Percentiles rank a stretch among this genome's conserved stretches.
Conservation (phyloP, 2,797 vertebrate species). For the Malacoraja senta region DNA sequence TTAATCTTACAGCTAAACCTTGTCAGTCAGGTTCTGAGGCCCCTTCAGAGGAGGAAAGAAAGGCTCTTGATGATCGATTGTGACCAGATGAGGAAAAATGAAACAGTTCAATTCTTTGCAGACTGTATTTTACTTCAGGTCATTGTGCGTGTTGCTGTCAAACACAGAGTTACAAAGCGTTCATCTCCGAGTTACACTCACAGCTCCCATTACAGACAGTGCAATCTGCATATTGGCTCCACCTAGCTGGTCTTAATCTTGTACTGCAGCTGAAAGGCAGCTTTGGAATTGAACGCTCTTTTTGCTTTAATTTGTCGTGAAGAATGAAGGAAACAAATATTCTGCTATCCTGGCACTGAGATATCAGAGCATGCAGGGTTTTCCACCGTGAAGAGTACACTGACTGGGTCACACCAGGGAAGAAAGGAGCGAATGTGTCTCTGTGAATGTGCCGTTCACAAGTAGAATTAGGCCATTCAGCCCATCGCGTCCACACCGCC, state of each 20-base stretch:
- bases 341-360: too few species aligned
- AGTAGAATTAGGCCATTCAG: not conserved
- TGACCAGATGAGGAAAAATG: too few species aligned
- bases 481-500: not conserved
- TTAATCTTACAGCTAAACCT: not conserved
- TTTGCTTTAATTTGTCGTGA: not conserved
- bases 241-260: constrained; percentile 23
- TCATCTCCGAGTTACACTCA: not conserved
- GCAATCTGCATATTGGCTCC: constrained; percentile 29
- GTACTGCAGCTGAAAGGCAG: not conserved
- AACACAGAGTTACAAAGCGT: not conserved
- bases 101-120: not conserved
- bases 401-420: not conserved
- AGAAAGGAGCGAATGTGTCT: too few species aligned
- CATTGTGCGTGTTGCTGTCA: not conserved
- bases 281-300: not conserved
- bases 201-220: not conserved
- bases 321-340: not conserved
- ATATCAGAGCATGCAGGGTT: not conserved
- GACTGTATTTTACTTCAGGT: not conserved
- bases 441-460: too few species aligned
- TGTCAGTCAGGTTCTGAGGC: not conserved
- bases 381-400: not conserved
- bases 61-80: not conserved
- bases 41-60: not conserved